These are phyloP conservation scores for Halocynthia roretzi DNA, from an alignment of 23 tunicate genomes.

Conservation along the genomic window DNA sequence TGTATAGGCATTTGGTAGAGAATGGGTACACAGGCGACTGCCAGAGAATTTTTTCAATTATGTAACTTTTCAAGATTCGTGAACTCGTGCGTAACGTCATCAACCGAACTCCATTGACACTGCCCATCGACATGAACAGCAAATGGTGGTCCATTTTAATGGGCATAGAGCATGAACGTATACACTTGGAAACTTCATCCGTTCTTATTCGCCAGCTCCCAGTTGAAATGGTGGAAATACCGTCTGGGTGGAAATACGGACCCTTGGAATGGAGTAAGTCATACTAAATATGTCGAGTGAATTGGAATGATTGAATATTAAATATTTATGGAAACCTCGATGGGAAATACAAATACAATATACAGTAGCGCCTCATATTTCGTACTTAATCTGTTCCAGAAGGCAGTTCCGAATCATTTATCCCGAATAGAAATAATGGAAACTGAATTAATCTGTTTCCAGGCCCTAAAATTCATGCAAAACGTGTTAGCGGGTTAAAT, in stretches of 20 bases:
- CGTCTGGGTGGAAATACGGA: constrained; percentile 69
- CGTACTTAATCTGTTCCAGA: too few relatives aligned
- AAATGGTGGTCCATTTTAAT: constrained; percentile 82
- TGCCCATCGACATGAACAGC: constrained; percentile 59
- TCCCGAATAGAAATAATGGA: too few relatives aligned
- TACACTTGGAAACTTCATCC: constrained; percentile 83
- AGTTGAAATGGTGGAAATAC: constrained; percentile 51
- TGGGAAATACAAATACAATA: background rate
- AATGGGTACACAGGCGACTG: too few relatives aligned
- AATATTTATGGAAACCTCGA: background rate
- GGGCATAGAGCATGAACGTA: constrained; percentile 86
- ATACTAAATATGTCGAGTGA: background rate
- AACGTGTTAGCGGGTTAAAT: background rate
- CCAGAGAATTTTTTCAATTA: too few relatives aligned
- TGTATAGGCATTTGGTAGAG: too few relatives aligned
- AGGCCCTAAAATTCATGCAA: background rate
- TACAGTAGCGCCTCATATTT: too few relatives aligned
- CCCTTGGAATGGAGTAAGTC: constrained; percentile 41
- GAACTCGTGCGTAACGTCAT: constrained; percentile 46
- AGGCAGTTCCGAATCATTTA: background rate
- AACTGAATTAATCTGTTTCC: too few relatives aligned
- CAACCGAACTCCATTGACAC: constrained; percentile 23
- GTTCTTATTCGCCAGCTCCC: constrained; percentile 82
- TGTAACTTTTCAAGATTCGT: constrained; percentile 38
- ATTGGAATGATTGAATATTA: background rate